Evolutionary conservation across 37 sponge, comb jelly and placozoan genomes (phyloP).

Genomic region (Cliona cf. orientalis): DNA sequence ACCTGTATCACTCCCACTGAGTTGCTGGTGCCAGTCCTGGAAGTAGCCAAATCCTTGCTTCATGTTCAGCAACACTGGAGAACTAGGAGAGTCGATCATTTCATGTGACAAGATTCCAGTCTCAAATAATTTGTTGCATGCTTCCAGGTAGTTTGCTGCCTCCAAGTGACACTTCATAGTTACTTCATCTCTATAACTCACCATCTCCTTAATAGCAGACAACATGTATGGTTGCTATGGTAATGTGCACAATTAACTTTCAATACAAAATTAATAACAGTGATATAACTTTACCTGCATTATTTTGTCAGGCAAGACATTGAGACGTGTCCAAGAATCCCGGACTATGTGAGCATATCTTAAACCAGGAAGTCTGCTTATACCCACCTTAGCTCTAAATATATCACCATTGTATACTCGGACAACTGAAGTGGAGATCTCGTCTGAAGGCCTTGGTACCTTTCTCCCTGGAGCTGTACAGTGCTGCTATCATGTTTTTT

Average conservation of each 20-base stretch:
- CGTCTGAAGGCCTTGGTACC: neutral
- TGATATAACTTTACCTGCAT: conserved; percentile 32
- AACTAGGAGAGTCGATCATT: neutral
- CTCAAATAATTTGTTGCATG: conserved; percentile 27
- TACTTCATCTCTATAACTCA: neutral
- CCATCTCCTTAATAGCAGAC: conserved; percentile 23
- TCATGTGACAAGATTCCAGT: conserved; percentile 29
- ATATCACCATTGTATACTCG: neutral
- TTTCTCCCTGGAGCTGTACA: conserved; percentile 6
- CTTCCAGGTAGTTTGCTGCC: conserved; percentile 13
- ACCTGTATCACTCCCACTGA: neutral
- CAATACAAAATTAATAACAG: too few relatives aligned
- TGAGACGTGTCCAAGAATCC: conserved; percentile 24
- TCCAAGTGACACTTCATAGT: neutral
- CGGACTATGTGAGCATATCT: conserved; percentile 6
- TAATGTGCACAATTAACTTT: too few relatives aligned
- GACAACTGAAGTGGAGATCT: conserved; percentile 3
- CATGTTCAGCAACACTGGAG: neutral
- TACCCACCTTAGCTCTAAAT: neutral
- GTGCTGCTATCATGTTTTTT: conserved; percentile 35
- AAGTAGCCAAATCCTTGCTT: neutral
- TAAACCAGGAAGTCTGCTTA: conserved; percentile 13
- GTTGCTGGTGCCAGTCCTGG: neutral
- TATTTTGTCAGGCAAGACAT: conserved; percentile 41
- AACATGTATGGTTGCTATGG: conserved; percentile 49